A percentile compares a stretch with the other conserved stretches of the same genome.
phyloP scores from a whole-genome alignment of 2,113 vertebrate species.

The Carlito syrichta region DNA sequence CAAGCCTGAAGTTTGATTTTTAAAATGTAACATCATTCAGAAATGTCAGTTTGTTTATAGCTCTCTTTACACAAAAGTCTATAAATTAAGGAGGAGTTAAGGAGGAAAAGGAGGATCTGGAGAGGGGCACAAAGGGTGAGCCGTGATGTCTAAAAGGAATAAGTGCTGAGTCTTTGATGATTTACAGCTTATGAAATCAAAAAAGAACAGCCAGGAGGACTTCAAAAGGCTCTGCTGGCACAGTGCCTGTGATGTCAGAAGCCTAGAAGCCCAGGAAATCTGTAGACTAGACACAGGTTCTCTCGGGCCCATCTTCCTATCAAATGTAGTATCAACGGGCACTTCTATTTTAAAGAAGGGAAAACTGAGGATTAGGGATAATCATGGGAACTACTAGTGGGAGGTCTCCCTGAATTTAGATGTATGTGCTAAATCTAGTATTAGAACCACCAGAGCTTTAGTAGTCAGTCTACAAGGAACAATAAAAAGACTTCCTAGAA shows the following conservation, averaged over 20 bases:
- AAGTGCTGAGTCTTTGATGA: conserved; percentile 62
- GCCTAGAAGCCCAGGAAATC: not conserved
- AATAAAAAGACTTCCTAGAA: not conserved
- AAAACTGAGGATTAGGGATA: not conserved
- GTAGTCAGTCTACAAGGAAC: not conserved
- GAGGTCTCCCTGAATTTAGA: not conserved
- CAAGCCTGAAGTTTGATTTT: conserved; percentile 64
- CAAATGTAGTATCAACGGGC: fast-evolving
- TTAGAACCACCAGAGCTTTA: not conserved
- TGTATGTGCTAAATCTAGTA: not conserved
- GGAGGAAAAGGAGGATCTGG: not conserved
- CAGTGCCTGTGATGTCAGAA: not conserved
- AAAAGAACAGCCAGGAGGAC: not conserved
- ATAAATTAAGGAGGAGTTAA: conserved; percentile 65
- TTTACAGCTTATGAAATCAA: not conserved
- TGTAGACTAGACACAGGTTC: not conserved
- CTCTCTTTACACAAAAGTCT: conserved; percentile 60
- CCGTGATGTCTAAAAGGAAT: not conserved
- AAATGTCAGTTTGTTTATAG: conserved; percentile 42
- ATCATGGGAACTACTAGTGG: not conserved
- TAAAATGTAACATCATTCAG: conserved; percentile 61
- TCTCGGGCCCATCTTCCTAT: not conserved
- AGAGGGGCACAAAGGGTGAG: conserved; percentile 20
- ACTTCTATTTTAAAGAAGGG: not conserved
- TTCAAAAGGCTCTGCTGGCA: not conserved